Evolutionary conservation across 2,113 vertebrate genomes (phyloP).

Genomic region (Trochalopteron elliotii): DNA sequence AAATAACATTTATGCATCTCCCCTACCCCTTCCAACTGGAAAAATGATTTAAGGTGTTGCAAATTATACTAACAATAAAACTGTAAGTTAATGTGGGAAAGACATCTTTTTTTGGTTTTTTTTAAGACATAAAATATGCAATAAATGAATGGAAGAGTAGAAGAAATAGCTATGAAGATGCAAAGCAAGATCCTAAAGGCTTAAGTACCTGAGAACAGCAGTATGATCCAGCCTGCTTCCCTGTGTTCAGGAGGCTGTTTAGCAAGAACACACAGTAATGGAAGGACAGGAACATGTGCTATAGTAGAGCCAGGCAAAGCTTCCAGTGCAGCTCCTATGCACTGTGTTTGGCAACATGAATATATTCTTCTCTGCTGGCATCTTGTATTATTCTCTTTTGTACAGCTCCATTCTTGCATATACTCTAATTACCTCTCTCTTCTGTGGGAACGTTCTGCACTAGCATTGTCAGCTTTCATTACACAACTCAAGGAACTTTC

Average conservation of each 20-base stretch:
- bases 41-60: not conserved
- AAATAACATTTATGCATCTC: not conserved
- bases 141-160: not conserved
- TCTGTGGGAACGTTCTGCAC: not conserved
- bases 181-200: not conserved
- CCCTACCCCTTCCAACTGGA: not conserved
- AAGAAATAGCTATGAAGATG: not conserved
- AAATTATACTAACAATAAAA: not conserved
- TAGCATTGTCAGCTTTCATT: not conserved
- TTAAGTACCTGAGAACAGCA: not conserved
- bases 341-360: not conserved
- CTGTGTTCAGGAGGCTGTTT: not conserved
- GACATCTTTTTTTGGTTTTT: not conserved
- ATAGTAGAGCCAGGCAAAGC: not conserved
- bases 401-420: not conserved
- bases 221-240: not conserved
- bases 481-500: not conserved
- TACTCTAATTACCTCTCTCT: not conserved
- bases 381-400: not conserved
- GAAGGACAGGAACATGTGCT: accelerated
- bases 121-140: not conserved
- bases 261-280: not conserved
- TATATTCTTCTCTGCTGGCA: not conserved
- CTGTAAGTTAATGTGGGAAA: not conserved
- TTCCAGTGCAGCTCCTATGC: not conserved